phyloP scores from a whole-genome alignment of 2,113 vertebrate species.

The Ophthalmolycus amberensis region DNA sequence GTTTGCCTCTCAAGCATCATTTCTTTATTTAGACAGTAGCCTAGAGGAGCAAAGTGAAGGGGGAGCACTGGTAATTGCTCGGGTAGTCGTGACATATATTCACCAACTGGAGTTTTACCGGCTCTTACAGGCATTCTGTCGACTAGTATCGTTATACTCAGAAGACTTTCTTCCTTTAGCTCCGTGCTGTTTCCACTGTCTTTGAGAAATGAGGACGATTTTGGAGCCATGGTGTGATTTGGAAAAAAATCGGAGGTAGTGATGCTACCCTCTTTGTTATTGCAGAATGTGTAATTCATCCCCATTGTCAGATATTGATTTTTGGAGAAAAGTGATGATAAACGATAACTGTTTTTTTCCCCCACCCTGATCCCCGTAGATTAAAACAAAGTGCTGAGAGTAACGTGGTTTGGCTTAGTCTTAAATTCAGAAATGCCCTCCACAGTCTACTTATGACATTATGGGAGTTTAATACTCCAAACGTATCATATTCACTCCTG shows the following conservation, averaged over 20 bases:
- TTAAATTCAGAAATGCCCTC: conserved; percentile 57
- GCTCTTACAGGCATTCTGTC: conserved; percentile 24
- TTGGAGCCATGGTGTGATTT: conserved; percentile 24
- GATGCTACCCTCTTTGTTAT: conserved; percentile 48
- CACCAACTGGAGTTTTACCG: conserved; percentile 36
- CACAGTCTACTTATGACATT: conserved; percentile 27
- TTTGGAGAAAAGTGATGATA: conserved; percentile 63
- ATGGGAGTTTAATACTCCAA: conserved; percentile 31
- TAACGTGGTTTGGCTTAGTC: conserved; percentile 48
- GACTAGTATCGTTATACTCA: conserved; percentile 11
- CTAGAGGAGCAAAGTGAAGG: conserved; percentile 34
- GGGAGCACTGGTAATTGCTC: conserved; percentile 50
- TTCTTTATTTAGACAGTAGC: conserved; percentile 55
- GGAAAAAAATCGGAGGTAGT: neutral
- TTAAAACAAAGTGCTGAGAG: conserved; percentile 64
- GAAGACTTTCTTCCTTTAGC: conserved; percentile 5
- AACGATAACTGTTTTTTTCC: conserved; percentile 55
- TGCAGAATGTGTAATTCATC: conserved; percentile 58
- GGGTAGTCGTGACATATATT: conserved; percentile 40
- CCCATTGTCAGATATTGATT: conserved; percentile 67
- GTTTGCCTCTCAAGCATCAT: conserved; percentile 46
- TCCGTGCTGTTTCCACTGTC: neutral
- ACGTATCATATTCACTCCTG: conserved; percentile 28
- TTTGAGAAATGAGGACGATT: conserved; percentile 37
- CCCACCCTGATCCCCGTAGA: conserved; percentile 46